Conservation (phyloP, 1,140 invertebrate species). For the Plodia interpunctella region DNA sequence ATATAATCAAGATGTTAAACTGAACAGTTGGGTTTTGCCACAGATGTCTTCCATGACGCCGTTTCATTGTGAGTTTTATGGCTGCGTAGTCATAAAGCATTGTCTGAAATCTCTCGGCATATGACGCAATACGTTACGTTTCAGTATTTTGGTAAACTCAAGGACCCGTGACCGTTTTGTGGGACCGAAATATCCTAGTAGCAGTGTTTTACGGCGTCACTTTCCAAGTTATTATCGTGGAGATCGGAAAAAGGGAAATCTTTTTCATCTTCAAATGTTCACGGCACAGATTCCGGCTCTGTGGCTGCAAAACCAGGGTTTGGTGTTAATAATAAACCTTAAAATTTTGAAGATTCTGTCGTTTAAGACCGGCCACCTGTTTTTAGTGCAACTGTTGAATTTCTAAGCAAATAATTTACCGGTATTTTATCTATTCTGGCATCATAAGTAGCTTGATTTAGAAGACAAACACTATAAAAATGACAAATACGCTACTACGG, state of each 20-base stretch:
- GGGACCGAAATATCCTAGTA: background rate
- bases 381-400: too few relatives aligned
- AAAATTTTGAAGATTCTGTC: too few relatives aligned
- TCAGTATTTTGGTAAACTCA: background rate
- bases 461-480: background rate
- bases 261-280: too few relatives aligned
- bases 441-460: too few relatives aligned
- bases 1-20: background rate
- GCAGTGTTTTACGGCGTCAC: background rate
- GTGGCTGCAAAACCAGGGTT: too few relatives aligned
- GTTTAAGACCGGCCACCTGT: too few relatives aligned
- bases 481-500: background rate
- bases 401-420: too few relatives aligned
- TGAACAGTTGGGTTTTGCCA: conserved; percentile 9
- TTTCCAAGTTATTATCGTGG: background rate
- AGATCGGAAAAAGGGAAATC: background rate
- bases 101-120: conserved; percentile 28
- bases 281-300: too few relatives aligned
- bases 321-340: too few relatives aligned
- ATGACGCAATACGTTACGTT: conserved; percentile 5
- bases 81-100: conserved; percentile 44
- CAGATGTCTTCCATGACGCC: conserved; percentile 37
- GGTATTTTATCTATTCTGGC: too few relatives aligned
- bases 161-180: background rate
- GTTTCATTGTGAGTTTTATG: conserved; percentile 54